Base-by-base conservation (phyloP, 2,113 vertebrate species). In the Erythrocercus mccallii region DNA sequence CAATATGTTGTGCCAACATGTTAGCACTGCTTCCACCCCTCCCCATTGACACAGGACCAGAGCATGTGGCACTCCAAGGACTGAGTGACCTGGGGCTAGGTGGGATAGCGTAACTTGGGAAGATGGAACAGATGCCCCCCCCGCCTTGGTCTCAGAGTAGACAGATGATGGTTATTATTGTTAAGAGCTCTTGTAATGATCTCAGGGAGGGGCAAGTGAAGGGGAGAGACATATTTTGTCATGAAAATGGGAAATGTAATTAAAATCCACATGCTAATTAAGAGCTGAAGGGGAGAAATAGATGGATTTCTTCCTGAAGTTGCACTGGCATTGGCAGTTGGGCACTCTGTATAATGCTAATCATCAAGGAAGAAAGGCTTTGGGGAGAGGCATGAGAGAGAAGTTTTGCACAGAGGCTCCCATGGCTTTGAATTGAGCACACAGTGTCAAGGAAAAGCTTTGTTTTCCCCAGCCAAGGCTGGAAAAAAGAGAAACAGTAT, bases 291-390 rank as follows among this genome's bases (percentile, higher is more conserved):
- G 53, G 66, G 30, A 81, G 56, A 81, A 96, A 42, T 72, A 57
- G n/a, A 82, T 90, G 73, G 78, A 85, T 93, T 95, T 90, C 48
- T 94, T 94, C 70, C 87, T 76, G 47, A 87, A 88, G 44, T 82
- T 12, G 30, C 33, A 13, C 13, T 79, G 70, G 62, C 35, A 16
- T 15, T 61, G 69, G 78, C 64, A 83, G 24, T 66, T 66, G 65
- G 64, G 61, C 23, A 4, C 35, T 84, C 50, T 40, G 57, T 37
- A 33, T 79, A 65, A n/a, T 35, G 17, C 45, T 61, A 31, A 53
- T 9, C n/a, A 70, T 25, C 37, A 14, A 72, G 53, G 61, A 88
- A 79, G 57, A 71, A 68, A 70, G 54, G n/a, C 37, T 92, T 57
- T 58, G 83, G 54, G 74, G 53, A 68, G 80, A 77, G 62, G 60